These are phyloP conservation scores for Brenthis hecate DNA, from an alignment of 2,888 invertebrate genomes.

Conservation along the genomic window DNA sequence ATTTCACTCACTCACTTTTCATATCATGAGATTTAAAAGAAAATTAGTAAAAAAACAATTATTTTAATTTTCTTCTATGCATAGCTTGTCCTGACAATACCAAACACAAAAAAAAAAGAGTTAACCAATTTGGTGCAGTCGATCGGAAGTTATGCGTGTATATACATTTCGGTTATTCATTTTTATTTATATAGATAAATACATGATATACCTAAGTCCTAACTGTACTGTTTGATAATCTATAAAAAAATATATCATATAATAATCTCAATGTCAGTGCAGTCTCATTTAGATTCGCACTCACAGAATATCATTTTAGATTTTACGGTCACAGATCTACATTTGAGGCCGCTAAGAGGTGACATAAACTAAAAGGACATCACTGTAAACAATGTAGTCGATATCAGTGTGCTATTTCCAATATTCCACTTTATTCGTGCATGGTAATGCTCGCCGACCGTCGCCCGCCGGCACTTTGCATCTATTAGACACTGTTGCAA, in stretches of 20 bases:
- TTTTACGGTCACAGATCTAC: constrained; percentile 26
- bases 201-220: too few species aligned
- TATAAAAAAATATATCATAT: background rate
- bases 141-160: too few species aligned
- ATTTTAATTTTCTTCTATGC: too few species aligned
- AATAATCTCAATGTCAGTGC: constrained; percentile 22
- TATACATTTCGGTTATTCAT: too few species aligned
- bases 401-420: constrained; percentile 38
- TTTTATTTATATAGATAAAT: too few species aligned
- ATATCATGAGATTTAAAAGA: too few species aligned
- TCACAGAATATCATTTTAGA: constrained; percentile 30
- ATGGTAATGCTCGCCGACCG: constrained; percentile 28
- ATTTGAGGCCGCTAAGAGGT: constrained; percentile 43
- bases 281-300: constrained; percentile 25
- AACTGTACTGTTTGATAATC: too few species aligned
- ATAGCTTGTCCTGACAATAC: too few species aligned
- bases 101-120: too few species aligned
- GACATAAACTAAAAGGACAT: constrained; percentile 40
- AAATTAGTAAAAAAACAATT: too few species aligned
- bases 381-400: constrained; percentile 36
- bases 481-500: constrained; percentile 40
- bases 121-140: too few species aligned
- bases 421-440: constrained; percentile 37
- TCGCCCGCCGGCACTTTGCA: constrained; percentile 23
- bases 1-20: too few species aligned